These are phyloP conservation scores for Cochlearius cochlearius DNA, from an alignment of 2,113 vertebrate species.

Conservation along the genomic window DNA sequence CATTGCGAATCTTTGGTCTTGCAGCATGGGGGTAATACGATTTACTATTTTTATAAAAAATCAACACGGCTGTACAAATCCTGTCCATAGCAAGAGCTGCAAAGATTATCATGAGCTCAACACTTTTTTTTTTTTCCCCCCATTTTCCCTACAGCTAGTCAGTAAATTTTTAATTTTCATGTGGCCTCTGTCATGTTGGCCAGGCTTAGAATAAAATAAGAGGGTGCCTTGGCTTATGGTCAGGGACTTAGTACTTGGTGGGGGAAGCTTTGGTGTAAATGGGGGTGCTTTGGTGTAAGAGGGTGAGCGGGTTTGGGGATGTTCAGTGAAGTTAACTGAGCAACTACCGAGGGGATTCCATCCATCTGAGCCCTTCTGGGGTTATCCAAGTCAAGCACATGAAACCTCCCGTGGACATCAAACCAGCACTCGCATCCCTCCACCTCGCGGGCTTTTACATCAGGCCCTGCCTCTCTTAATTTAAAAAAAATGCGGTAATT, in stretches of 20 bases:
- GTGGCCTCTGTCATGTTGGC: neutral
- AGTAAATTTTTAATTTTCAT: neutral
- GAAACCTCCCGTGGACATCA: neutral
- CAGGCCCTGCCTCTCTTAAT: neutral
- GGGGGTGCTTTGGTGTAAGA: neutral
- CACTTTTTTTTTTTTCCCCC: rapidly evolving
- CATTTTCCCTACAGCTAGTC: neutral
- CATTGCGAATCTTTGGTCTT: constrained; percentile 64
- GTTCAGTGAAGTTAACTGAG: neutral
- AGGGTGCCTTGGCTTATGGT: neutral
- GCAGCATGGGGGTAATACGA: constrained; percentile 63
- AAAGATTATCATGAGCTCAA: constrained; percentile 18
- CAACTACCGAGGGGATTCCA: neutral
- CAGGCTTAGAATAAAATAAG: neutral
- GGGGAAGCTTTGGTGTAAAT: neutral
- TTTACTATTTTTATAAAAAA: constrained; percentile 77
- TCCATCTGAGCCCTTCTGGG: neutral
- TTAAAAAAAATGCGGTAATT: neutral
- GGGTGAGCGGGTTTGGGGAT: neutral
- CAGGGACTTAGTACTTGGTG: neutral
- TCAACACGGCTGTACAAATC: constrained; percentile 62
- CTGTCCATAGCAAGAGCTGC: constrained; percentile 21
- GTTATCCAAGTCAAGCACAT: neutral
- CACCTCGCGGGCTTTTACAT: neutral
- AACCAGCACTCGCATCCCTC: neutral